phyloP scores from a whole-genome alignment of 2,113 vertebrate genomes.

The Sturnus vulgaris region DNA sequence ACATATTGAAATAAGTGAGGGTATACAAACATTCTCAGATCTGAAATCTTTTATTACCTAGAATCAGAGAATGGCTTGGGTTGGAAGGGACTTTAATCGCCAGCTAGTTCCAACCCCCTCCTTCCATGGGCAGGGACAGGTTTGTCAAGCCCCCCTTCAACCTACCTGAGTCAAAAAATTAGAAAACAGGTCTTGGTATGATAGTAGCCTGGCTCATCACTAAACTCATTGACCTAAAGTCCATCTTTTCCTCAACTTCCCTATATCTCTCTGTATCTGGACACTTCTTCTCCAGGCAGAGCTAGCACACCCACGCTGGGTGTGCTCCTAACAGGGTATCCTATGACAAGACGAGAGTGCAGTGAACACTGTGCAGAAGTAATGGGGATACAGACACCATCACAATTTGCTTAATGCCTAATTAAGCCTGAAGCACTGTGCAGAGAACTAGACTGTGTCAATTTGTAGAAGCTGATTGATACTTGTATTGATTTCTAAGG shows the following conservation, averaged over 20 bases:
- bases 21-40: not conserved
- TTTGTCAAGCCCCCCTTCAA: not conserved
- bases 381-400: not conserved
- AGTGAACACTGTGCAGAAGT: not conserved
- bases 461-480: not conserved
- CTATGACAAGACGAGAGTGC: not conserved
- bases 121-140: no score
- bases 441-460: not conserved
- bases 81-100: not conserved
- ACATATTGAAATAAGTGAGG: not conserved
- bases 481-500: not conserved
- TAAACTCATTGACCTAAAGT: not conserved
- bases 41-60: not conserved
- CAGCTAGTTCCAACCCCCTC: not conserved
- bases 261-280: not conserved
- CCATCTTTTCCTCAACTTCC: not conserved
- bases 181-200: not conserved
- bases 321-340: fast-evolving
- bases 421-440: slow-evolving; percentile 7
- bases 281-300: not conserved
- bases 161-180: not conserved
- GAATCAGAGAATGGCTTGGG: not conserved
- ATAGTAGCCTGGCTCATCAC: not conserved
- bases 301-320: not conserved
- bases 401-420: not conserved